Evolutionary conservation across 2,113 vertebrate species (phyloP).

Genomic region (Scopus umbretta): DNA sequence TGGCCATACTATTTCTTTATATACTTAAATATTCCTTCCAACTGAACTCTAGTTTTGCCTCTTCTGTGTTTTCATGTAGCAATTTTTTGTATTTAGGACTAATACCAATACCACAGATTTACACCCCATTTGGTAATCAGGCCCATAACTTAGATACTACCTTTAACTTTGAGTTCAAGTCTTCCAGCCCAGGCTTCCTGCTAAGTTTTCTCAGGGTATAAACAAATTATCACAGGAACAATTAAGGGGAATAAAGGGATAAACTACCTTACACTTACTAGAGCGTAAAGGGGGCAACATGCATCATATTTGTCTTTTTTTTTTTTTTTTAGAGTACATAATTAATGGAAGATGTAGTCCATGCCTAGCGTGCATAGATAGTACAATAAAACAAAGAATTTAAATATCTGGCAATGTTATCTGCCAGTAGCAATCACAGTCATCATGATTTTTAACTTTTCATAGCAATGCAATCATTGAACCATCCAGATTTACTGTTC

Average conservation of each 20-base stretch:
- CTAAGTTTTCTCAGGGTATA: not conserved
- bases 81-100: not conserved
- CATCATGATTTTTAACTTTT: not conserved
- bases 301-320: not conserved
- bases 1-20: not conserved
- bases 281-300: not conserved
- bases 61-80: not conserved
- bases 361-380: not conserved
- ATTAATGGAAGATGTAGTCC: not conserved
- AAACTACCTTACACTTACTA: not conserved
- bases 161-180: not conserved
- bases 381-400: not conserved
- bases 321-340: not conserved
- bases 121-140: not conserved
- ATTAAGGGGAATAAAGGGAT: not conserved
- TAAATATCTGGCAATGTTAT: not conserved
- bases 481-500: not conserved
- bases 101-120: not conserved
- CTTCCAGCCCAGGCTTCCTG: not conserved
- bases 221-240: not conserved
- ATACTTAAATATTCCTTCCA: not conserved
- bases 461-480: not conserved
- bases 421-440: not conserved
- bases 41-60: not conserved
- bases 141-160: not conserved